Conservation (phyloP, 2,888 invertebrate genomes). For the Mimumesa dahlbomi region DNA sequence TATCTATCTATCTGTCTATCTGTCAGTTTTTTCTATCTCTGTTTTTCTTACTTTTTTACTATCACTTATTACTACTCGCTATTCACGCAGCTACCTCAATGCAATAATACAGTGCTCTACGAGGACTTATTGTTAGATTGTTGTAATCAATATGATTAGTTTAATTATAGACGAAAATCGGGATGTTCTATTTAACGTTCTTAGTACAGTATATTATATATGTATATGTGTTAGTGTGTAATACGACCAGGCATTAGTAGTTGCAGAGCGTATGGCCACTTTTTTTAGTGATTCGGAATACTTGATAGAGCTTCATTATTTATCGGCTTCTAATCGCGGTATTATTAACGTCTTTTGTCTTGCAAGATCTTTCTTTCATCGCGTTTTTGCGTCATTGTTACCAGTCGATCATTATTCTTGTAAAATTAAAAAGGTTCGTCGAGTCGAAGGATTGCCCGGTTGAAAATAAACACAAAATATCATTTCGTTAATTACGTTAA, state of each 20-base stretch:
- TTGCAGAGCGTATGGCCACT: constrained; percentile 19
- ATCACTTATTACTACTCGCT: constrained; percentile 15
- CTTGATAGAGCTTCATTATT: constrained; percentile 5
- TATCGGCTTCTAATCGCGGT: background rate
- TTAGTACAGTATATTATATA: background rate
- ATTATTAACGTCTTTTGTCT: constrained; percentile 26
- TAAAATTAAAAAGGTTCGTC: too few relatives aligned
- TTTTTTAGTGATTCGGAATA: background rate
- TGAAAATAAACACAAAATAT: too few relatives aligned
- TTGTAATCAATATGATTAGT: constrained; percentile 1
- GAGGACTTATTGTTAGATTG: background rate
- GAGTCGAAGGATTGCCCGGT: too few relatives aligned
- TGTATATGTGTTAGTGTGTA: background rate
- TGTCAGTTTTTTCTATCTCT: too few relatives aligned
- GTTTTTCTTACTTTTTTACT: constrained; percentile 19
- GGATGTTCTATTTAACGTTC: too few relatives aligned
- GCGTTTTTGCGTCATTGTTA: constrained; percentile 9
- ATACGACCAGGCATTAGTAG: background rate
- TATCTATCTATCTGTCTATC: too few relatives aligned
- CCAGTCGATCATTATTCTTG: background rate
- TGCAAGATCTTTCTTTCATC: constrained; percentile 47
- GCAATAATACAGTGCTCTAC: constrained; percentile 30
- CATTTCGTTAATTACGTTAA: too few relatives aligned
- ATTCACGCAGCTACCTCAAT: constrained; percentile 21
- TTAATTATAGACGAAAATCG: background rate